phyloP scores from a whole-genome alignment of 2,113 vertebrate genomes.

The Xenopus laevis region DNA sequence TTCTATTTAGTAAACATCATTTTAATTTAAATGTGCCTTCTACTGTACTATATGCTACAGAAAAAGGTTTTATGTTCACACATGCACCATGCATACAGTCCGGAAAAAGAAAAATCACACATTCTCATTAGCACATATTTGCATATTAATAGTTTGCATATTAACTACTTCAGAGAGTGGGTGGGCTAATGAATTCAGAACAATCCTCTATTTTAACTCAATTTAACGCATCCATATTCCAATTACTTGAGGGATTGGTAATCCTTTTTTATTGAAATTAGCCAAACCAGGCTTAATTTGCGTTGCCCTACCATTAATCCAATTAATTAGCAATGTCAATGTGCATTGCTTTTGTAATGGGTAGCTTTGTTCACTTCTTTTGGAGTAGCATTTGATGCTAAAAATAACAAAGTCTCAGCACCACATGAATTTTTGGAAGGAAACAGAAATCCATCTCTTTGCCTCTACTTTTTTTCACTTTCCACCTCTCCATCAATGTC shows the following conservation, averaged over 20 bases:
- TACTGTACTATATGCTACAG: too few species aligned
- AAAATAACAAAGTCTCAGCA: conserved; percentile 58
- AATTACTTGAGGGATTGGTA: conserved; percentile 79
- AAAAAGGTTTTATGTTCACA: too few species aligned
- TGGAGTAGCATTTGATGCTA: conserved; percentile 10
- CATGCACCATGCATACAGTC: too few species aligned
- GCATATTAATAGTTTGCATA: conserved; percentile 98
- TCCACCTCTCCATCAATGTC: too few species aligned
- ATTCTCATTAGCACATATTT: conserved; percentile 84
- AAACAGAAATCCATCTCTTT: neutral
- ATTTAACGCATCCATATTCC: conserved; percentile 97
- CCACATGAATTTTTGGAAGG: conserved; percentile 36
- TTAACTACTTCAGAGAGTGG: conserved; percentile 95
- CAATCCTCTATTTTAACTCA: conserved; percentile 94
- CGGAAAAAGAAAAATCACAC: conserved; percentile 56
- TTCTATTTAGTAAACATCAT: too few species aligned
- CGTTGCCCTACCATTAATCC: conserved; percentile 93
- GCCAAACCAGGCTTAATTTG: conserved; percentile 80
- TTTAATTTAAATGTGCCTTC: too few species aligned
- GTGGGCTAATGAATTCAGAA: conserved; percentile 93
- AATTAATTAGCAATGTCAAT: conserved; percentile 95
- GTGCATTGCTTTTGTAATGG: conserved; percentile 74
- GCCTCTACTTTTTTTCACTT: too few species aligned
- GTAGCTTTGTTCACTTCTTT: conserved; percentile 76
- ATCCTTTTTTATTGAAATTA: conserved; percentile 84